Conservation (phyloP, 2,888 invertebrate genomes). For the Molanna angustata region DNA sequence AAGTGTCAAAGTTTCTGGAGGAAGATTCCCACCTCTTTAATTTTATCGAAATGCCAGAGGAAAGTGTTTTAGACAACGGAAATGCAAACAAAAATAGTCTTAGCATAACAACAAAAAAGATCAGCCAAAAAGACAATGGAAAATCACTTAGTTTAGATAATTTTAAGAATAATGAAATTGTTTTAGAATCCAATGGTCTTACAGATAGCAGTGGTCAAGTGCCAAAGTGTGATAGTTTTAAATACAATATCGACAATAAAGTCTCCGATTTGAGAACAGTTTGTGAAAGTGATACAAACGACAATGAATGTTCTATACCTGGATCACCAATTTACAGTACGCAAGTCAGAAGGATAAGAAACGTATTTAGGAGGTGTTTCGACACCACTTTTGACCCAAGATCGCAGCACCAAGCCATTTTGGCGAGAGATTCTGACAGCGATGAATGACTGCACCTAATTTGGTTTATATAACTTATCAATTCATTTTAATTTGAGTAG, state of each 20-base stretch:
- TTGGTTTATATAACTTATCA: neutral
- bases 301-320: slow-evolving; percentile 54
- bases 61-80: slow-evolving; percentile 24
- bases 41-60: slow-evolving; percentile 48
- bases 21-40: slow-evolving; percentile 53
- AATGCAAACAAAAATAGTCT: no score
- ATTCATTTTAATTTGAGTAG: neutral
- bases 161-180: no score
- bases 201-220: no score
- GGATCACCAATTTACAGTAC: slow-evolving; percentile 59
- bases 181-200: no score
- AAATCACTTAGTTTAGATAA: no score
- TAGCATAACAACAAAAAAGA: no score
- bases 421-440: slow-evolving; percentile 73
- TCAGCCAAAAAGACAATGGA: no score
- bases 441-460: slow-evolving; percentile 40
- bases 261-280: neutral
- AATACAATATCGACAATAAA: slow-evolving; percentile 2
- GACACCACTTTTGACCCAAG: slow-evolving; percentile 65
- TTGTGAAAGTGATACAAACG: neutral
- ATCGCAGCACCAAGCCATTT: slow-evolving; percentile 41
- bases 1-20: slow-evolving; percentile 45
- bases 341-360: slow-evolving; percentile 52
- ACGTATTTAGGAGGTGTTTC: slow-evolving; percentile 71
- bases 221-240: no score